phyloP scores from a whole-genome alignment of 2,888 invertebrate species.

The Leucophenga montana region DNA sequence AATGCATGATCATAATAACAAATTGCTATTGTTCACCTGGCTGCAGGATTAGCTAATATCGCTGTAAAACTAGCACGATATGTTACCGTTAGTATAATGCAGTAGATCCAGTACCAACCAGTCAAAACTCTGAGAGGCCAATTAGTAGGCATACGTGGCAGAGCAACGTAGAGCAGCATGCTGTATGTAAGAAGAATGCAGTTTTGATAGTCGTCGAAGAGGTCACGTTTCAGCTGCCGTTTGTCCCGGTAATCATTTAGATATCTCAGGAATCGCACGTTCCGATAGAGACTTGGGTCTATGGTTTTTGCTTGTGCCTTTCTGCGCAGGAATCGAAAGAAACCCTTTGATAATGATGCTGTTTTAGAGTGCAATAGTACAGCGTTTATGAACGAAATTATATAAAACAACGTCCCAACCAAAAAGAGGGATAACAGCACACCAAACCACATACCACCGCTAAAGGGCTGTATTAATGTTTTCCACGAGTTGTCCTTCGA shows the following conservation, averaged over 20 bases:
- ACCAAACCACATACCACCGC: slow-evolving; percentile 83
- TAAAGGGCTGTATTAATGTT: slow-evolving; percentile 86
- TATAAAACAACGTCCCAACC: slow-evolving; percentile 79
- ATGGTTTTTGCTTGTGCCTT: slow-evolving; percentile 25
- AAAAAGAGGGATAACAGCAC: slow-evolving; percentile 80
- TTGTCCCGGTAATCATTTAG: slow-evolving; percentile 48
- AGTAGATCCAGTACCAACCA: slow-evolving; percentile 92
- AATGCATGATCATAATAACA: neutral
- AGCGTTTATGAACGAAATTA: slow-evolving; percentile 75
- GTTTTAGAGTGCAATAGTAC: slow-evolving; percentile 39
- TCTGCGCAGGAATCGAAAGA: slow-evolving; percentile 50
- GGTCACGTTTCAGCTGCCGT: slow-evolving; percentile 69
- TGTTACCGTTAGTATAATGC: slow-evolving; percentile 84
- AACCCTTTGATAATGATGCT: slow-evolving; percentile 25
- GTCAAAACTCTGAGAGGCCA: slow-evolving; percentile 88
- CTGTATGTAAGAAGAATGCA: slow-evolving; percentile 86
- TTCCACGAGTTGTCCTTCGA: slow-evolving; percentile 88
- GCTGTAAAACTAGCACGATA: slow-evolving; percentile 91
- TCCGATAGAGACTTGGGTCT: slow-evolving; percentile 40
- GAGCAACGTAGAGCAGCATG: slow-evolving; percentile 85
- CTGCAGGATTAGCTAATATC: slow-evolving; percentile 84
- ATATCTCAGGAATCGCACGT: slow-evolving; percentile 59
- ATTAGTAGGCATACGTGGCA: slow-evolving; percentile 83
- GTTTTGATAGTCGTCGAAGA: slow-evolving; percentile 82
- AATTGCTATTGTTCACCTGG: slow-evolving; percentile 74